phyloP scores from a whole-genome alignment of 2,888 invertebrate genomes.

The Drosophila paracracens region DNA sequence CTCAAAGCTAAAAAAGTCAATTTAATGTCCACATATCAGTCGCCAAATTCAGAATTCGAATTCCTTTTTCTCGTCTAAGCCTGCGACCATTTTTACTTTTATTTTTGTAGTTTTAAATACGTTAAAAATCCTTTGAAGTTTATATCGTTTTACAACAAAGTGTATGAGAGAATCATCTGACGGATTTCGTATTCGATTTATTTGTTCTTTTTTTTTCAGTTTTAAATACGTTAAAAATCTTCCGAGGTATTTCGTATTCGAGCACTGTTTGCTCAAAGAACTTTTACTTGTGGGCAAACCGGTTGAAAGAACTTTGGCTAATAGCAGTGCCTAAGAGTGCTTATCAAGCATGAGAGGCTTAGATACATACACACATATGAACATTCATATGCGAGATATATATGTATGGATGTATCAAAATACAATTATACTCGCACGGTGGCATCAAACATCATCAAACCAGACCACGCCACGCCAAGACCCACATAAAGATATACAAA shows the following conservation, averaged over 20 bases:
- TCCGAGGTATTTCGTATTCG: conserved; percentile 8
- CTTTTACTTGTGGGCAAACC: conserved; percentile 53
- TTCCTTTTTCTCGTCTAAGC: neutral
- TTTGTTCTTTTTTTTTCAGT: neutral
- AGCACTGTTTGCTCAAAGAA: neutral
- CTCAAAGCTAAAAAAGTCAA: neutral
- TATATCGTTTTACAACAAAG: neutral
- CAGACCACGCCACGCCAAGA: conserved; percentile 43
- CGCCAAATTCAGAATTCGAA: neutral
- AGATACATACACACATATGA: conserved; percentile 18
- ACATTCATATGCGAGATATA: conserved; percentile 7
- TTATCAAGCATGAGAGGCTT: conserved; percentile 68
- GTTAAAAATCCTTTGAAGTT: neutral
- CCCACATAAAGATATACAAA: conserved; percentile 20
- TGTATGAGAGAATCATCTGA: neutral
- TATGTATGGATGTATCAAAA: conserved; percentile 13
- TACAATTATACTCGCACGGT: conserved; percentile 22
- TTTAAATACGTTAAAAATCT: neutral
- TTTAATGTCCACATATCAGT: neutral
- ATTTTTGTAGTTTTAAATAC: neutral
- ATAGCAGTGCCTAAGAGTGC: conserved; percentile 61
- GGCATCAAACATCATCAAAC: conserved; percentile 45
- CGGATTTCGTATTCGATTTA: neutral
- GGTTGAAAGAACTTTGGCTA: conserved; percentile 68
- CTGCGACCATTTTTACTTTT: neutral